phyloP scores from a whole-genome alignment of 1,140 invertebrate genomes.

The Macrocentrus cingulum region DNA sequence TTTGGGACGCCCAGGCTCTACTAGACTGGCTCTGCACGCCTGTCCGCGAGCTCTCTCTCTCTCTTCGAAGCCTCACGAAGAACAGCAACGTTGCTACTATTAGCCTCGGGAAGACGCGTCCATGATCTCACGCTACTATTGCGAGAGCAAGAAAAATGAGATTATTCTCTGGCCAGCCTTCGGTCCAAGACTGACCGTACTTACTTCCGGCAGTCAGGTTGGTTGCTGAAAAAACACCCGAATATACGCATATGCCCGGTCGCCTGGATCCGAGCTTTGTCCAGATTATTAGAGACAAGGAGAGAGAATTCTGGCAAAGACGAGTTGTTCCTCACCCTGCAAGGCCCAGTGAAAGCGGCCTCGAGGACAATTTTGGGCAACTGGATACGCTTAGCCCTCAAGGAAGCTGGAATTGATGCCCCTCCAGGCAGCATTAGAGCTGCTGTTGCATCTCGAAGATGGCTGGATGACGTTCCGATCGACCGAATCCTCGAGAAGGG shows the following conservation, averaged over 20 bases:
- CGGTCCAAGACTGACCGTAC: conserved; percentile 44
- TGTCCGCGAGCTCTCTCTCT: conserved; percentile 26
- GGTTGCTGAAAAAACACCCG: conserved; percentile 32
- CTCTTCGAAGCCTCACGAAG: conserved; percentile 37
- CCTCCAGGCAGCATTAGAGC: conserved; percentile 33
- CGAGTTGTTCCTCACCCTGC: conserved; percentile 29
- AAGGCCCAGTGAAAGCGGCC: conserved; percentile 33
- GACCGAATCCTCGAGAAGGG: conserved; percentile 31
- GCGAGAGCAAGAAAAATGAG: conserved; percentile 25
- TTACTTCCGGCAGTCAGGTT: conserved; percentile 40
- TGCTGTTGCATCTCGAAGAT: conserved; percentile 33
- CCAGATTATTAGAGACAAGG: conserved; percentile 6
- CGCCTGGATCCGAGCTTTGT: conserved; percentile 4
- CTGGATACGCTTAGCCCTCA: conserved; percentile 37
- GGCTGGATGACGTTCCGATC: conserved; percentile 24
- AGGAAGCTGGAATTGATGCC: conserved; percentile 35
- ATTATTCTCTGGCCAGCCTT: conserved; percentile 41
- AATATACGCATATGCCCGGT: conserved; percentile 10
- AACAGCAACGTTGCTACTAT: conserved; percentile 33
- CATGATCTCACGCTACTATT: conserved; percentile 44
- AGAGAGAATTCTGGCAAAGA: not conserved
- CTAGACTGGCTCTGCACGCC: conserved; percentile 21
- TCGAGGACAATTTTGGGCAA: conserved; percentile 40
- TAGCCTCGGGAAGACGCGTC: conserved; percentile 43
- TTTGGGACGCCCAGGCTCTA: conserved; percentile 23